Evolutionary conservation across 2,113 vertebrate species (phyloP), one percentile per base, ranked within the genome.

Genomic region (Amphilophus citrinellus): DNA sequence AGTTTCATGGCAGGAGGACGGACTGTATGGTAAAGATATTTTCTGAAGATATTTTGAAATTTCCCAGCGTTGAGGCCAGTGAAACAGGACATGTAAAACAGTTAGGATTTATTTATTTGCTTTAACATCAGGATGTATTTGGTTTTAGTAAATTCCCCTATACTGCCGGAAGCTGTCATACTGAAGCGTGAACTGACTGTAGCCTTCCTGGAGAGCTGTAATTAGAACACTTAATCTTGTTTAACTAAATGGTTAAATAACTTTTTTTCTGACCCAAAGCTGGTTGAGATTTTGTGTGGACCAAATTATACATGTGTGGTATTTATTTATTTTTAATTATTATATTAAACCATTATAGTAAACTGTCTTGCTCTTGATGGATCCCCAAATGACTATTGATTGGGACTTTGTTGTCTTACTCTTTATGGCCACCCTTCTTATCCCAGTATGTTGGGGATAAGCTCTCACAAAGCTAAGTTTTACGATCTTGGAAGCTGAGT

Each of bases 381-480:
- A n/a, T 22, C 8, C 56, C 7, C n/a, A 10, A 30, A 56, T 47
- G 37, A 3, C 9, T 3, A n/a, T 22, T n/a, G n/a, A 50, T 47
- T 73, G 18, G 68, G 10, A 73, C 47, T 22, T 61, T 4, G 10
- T 35, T 27, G 44, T 18, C 27, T 47, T 13, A 24, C 50, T 62
- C 17, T 62, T 62, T 42, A 17, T 11, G 7, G 9, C 39, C 47
- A 0, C 42, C 22, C 1, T 10, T 58, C 62, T 68, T 7, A 13
- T 37, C 63, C 71, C 35, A 30, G 27, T 32, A 14, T 65, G 30
- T 15, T 61, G 47, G n/a, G 39, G 75, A 68, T 22, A 68, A 63
- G 77, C 76, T 86, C 22, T 79, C 35, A 13, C 7, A 3, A 42
- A 84, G 58, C 44, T 4, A 82, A 87, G 76, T 92, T 90, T 88